phyloP scores from a whole-genome alignment of 1,140 invertebrate genomes.

The Tetranychus cinnabarinus region DNA sequence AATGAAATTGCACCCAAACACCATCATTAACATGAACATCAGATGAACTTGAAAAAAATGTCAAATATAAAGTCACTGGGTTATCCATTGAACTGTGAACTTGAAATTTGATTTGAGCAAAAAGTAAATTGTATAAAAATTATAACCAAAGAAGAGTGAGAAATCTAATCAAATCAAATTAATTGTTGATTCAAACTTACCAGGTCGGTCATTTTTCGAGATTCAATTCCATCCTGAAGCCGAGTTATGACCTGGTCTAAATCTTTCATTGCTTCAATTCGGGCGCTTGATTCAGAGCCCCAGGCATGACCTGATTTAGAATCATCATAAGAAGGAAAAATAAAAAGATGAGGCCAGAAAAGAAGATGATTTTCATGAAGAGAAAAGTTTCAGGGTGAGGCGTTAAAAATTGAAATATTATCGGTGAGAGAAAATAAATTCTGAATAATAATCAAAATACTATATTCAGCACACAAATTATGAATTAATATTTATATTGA shows the following conservation, averaged over 20 bases:
- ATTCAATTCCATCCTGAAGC: constrained; percentile 11
- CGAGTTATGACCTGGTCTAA: constrained; percentile 10
- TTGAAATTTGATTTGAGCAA: neutral
- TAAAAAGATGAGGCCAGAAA: neutral
- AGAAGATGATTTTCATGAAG: too few relatives aligned
- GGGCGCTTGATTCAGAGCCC: constrained; percentile 10
- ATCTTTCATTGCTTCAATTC: constrained; percentile 9
- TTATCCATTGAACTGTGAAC: too few relatives aligned
- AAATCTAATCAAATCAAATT: neutral
- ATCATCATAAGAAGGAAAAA: neutral
- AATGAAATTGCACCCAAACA: too few relatives aligned
- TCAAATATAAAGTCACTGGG: too few relatives aligned
- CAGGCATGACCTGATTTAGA: constrained; percentile 12
- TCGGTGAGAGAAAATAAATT: too few relatives aligned
- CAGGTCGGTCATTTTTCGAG: constrained; percentile 9
- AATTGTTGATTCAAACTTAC: neutral
- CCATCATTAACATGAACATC: too few relatives aligned
- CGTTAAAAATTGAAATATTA: too few relatives aligned
- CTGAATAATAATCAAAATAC: too few relatives aligned
- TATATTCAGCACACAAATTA: too few relatives aligned
- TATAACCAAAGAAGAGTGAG: neutral
- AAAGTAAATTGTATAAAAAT: neutral
- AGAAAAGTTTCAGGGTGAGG: too few relatives aligned
- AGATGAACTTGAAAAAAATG: neutral
- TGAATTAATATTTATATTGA: too few relatives aligned